A percentile compares a stretch with the other conserved stretches of the same genome.
Conservation (phyloP, 2,113 vertebrate genomes). For the Spea multiplicata region DNA sequence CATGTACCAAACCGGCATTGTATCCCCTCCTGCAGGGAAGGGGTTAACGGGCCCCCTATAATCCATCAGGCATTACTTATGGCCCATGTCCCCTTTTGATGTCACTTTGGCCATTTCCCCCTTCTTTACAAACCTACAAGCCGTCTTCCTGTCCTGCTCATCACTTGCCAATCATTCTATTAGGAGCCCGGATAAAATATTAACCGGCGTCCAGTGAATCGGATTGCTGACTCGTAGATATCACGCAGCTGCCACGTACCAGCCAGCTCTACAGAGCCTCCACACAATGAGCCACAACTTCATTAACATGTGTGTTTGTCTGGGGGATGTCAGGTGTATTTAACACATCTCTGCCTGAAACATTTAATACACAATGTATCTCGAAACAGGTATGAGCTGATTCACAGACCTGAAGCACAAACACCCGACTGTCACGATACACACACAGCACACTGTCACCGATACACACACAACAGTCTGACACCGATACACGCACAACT, state of each 20-base stretch:
- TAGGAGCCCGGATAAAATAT: slow-evolving; percentile 42
- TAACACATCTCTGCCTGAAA: not conserved
- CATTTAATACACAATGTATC: too few relatives aligned
- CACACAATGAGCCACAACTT: slow-evolving; percentile 31
- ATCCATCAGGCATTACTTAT: slow-evolving; percentile 31
- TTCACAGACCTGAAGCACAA: too few relatives aligned
- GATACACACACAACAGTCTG: not conserved
- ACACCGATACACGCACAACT: not conserved
- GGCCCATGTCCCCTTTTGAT: slow-evolving; percentile 26
- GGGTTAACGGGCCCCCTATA: not conserved
- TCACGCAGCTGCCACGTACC: slow-evolving; percentile 40
- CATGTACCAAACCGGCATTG: not conserved
- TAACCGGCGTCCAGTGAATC: slow-evolving; percentile 44
- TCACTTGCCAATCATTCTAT: slow-evolving; percentile 35
- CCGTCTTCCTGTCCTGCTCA: slow-evolving; percentile 41
- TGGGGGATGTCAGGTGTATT: not conserved
- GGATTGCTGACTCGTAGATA: slow-evolving; percentile 46
- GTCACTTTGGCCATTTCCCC: slow-evolving; percentile 10
- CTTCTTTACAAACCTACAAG: slow-evolving; percentile 9
- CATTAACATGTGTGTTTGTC: slow-evolving; percentile 38
- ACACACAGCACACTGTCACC: not conserved
- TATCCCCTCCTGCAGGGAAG: not conserved
- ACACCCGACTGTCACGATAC: too few relatives aligned
- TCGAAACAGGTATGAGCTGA: too few relatives aligned
- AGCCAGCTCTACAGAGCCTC: slow-evolving; percentile 18